Evolutionary conservation across 2,797 vertebrate species (phyloP).

Genomic region (Melanotaenia nigrans): DNA sequence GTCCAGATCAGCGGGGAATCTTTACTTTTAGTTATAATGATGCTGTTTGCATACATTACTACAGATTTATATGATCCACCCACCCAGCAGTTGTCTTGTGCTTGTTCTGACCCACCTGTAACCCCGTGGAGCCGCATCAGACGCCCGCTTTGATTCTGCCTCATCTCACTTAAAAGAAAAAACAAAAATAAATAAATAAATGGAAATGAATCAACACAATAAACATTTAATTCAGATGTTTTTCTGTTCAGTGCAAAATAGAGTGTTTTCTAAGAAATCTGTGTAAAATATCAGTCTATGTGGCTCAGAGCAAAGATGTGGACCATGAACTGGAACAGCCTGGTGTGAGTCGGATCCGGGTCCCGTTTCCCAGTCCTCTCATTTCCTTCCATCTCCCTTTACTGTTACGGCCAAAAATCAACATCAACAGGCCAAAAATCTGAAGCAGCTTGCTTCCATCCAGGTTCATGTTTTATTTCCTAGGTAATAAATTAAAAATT

Average conservation of each 20-base stretch:
- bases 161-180: background rate
- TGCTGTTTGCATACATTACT: too few species aligned
- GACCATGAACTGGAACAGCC: background rate
- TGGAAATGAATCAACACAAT: too few species aligned
- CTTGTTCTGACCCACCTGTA: too few species aligned
- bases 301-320: background rate
- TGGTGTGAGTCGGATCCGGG: background rate
- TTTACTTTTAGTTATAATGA: too few species aligned
- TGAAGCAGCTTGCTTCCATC: too few species aligned
- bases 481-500: too few species aligned
- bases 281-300: too few species aligned
- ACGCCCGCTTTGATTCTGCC: background rate
- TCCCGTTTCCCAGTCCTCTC: background rate
- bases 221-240: background rate
- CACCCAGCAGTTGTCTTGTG: background rate
- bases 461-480: background rate
- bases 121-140: too few species aligned
- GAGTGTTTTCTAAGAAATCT: background rate
- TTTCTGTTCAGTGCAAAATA: background rate
- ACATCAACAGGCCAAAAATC: background rate
- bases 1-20: too few species aligned
- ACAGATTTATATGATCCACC: too few species aligned
- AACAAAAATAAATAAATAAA: background rate
- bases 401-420: background rate
- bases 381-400: constrained; percentile 6